Conservation (phyloP, 2,113 vertebrate genomes). For the Desmodus rotundus region DNA sequence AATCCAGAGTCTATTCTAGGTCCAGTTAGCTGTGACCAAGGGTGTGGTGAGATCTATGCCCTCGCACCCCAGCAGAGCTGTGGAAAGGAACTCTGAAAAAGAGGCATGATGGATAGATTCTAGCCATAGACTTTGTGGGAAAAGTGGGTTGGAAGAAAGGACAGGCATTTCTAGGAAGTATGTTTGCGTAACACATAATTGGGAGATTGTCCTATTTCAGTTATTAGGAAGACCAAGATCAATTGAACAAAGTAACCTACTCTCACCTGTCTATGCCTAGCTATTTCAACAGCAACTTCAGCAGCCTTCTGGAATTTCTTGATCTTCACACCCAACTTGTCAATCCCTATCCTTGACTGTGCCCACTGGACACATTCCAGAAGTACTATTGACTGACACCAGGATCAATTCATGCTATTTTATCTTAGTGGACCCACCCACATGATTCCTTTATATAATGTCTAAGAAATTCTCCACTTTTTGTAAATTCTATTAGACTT, state of each 20-base stretch:
- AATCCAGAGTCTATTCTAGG: neutral
- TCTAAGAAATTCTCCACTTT: neutral
- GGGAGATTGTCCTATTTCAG: neutral
- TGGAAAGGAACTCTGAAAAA: neutral
- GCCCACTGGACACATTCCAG: neutral
- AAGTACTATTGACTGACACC: neutral
- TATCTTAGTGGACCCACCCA: neutral
- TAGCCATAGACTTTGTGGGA: neutral
- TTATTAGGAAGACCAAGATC: neutral
- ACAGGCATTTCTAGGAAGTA: neutral
- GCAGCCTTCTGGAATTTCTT: neutral
- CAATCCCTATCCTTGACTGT: neutral
- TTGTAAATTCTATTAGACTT: neutral
- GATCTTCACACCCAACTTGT: neutral
- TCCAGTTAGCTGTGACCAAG: neutral
- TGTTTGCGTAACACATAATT: neutral
- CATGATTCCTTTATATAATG: neutral
- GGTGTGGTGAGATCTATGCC: neutral
- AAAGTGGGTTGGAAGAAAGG: neutral
- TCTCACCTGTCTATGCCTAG: neutral
- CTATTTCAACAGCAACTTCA: neutral
- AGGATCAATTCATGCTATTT: neutral
- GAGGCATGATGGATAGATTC: neutral
- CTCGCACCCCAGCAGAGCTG: neutral
- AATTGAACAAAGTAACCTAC: neutral